Percentiles rank a stretch among this genome's conserved stretches.
These are phyloP conservation scores for Drosophila merina DNA, from an alignment of 2,888 invertebrate genomes.

Conservation along the genomic window DNA sequence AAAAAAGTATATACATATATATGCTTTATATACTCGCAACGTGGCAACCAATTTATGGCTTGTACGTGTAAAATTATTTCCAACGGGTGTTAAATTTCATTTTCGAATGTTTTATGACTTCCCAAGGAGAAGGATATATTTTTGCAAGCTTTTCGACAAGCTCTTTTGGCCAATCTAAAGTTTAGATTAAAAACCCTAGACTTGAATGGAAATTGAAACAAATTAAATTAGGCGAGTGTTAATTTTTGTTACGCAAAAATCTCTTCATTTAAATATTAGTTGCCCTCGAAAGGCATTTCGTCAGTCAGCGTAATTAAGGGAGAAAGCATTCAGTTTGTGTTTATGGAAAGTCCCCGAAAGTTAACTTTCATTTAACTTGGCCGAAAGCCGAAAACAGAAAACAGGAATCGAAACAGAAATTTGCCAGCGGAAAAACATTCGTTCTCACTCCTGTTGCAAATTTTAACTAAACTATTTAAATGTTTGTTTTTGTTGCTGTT, in stretches of 20 bases:
- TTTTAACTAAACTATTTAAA: slow-evolving; percentile 61
- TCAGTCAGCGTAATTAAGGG: no score
- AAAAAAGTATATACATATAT: background rate
- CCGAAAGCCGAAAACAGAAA: background rate
- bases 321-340: no score
- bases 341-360: background rate
- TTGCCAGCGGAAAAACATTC: background rate
- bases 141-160: no score
- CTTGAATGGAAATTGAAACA: no score
- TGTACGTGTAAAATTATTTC: slow-evolving; percentile 36
- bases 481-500: slow-evolving; percentile 3
- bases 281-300: no score
- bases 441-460: slow-evolving; percentile 2
- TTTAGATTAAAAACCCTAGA: no score
- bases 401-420: slow-evolving; percentile 21
- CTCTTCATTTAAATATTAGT: no score
- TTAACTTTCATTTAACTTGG: slow-evolving; percentile 34
- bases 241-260: no score
- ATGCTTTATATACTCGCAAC: slow-evolving; percentile 19
- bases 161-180: no score
- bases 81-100: slow-evolving; percentile 22
- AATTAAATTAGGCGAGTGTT: no score
- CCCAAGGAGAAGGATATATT: slow-evolving; percentile 2
- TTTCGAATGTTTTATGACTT: slow-evolving; percentile 17
- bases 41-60: slow-evolving; percentile 43